Evolutionary conservation across 2,888 invertebrate species (phyloP).

Genomic region (Lordiphosa fenestrarum): DNA sequence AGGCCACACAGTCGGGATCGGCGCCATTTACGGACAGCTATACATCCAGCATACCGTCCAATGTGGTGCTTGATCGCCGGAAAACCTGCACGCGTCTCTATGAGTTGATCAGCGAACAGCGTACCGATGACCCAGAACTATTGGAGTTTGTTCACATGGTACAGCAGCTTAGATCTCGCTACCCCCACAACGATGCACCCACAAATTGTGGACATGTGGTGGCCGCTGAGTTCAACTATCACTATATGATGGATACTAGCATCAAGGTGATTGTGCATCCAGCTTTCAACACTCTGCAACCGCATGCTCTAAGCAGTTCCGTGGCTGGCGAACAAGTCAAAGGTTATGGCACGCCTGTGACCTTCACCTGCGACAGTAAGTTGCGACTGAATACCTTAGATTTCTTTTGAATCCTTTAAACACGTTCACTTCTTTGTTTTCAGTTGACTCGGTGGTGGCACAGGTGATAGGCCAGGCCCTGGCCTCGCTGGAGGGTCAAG

Average conservation of each 20-base stretch:
- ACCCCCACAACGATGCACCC: conserved; percentile 86
- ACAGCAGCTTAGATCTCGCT: conserved; percentile 88
- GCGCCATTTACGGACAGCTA: conserved; percentile 50
- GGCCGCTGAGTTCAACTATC: conserved; percentile 91
- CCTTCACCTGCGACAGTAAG: conserved; percentile 95
- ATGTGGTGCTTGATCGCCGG: conserved; percentile 73
- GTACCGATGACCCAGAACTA: conserved; percentile 88
- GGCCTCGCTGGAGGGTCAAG: conserved; percentile 89
- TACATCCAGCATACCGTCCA: conserved; percentile 50
- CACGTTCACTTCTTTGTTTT: conserved; percentile 79
- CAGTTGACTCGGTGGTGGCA: conserved; percentile 92
- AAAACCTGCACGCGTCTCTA: conserved; percentile 82
- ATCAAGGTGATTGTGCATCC: conserved; percentile 93
- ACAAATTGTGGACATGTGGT: conserved; percentile 94
- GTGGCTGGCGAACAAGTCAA: conserved; percentile 73
- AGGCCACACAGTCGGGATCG: conserved; percentile 18
- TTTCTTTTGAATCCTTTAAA: neutral
- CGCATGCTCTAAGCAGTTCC: conserved; percentile 81
- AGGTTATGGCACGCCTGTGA: conserved; percentile 84
- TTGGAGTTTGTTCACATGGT: conserved; percentile 92
- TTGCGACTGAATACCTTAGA: neutral
- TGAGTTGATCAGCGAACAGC: conserved; percentile 86
- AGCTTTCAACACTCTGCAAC: conserved; percentile 73
- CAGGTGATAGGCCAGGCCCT: conserved; percentile 92
- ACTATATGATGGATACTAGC: conserved; percentile 89